Percentiles rank a stretch among this genome's conserved stretches.
phyloP scores from a whole-genome alignment of 2,797 vertebrate species.

The Gephyroberyx darwinii region DNA sequence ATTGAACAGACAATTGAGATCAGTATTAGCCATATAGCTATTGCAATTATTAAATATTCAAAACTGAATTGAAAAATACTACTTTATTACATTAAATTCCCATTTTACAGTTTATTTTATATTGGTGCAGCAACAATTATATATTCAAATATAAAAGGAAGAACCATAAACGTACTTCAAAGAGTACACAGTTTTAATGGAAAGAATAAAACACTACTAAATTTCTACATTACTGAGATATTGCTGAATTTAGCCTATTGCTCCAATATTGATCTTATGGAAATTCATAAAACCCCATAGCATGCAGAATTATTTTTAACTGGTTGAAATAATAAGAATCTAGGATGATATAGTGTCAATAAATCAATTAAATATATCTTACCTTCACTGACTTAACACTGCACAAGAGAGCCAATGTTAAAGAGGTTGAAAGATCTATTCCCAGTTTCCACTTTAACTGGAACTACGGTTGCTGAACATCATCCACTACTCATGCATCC shows the following conservation, averaged over 20 bases:
- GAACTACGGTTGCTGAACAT: conserved; percentile 14
- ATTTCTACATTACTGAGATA: background rate
- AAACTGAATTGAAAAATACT: background rate
- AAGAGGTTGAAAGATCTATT: background rate
- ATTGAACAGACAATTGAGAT: too few species aligned
- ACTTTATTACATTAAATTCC: background rate
- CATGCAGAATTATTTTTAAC: background rate
- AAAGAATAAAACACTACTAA: background rate
- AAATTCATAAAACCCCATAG: background rate
- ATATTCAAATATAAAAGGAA: background rate
- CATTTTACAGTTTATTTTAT: background rate
- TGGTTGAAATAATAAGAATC: background rate
- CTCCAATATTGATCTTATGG: background rate
- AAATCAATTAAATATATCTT: conserved; percentile 5
- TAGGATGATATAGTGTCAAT: background rate
- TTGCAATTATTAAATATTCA: background rate
- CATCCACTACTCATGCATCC: conserved; percentile 25
- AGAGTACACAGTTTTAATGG: background rate
- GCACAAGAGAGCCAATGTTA: background rate
- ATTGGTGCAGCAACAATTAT: background rate
- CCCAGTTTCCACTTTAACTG: background rate
- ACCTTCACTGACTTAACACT: background rate
- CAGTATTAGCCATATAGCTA: background rate
- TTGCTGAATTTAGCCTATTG: background rate
- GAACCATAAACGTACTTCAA: background rate